phyloP scores from a whole-genome alignment of 2,888 invertebrate species.

The Drosophila nigricruria region DNA sequence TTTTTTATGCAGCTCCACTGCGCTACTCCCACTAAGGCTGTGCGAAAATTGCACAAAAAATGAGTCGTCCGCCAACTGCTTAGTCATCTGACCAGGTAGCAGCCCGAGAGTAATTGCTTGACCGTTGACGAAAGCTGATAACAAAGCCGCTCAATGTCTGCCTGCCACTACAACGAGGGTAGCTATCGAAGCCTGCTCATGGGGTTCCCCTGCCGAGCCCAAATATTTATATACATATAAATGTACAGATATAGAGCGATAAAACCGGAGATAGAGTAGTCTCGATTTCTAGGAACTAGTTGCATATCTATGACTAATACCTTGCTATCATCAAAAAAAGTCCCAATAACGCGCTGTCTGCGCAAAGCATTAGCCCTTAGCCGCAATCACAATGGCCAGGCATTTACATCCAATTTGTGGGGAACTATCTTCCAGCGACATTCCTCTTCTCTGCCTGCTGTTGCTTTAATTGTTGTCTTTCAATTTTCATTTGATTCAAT shows the following conservation, averaged over 20 bases:
- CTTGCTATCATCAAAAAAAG: conserved; percentile 49
- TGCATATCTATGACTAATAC: conserved; percentile 20
- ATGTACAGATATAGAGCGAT: conserved; percentile 25
- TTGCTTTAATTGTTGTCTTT: conserved; percentile 67
- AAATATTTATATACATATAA: background rate
- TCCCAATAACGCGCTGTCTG: conserved; percentile 50
- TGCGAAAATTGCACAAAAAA: conserved; percentile 26
- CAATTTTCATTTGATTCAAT: conserved; percentile 78
- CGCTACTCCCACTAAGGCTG: conserved; percentile 51
- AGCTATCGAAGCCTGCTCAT: conserved; percentile 7
- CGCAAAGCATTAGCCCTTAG: conserved; percentile 1
- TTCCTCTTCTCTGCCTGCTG: conserved; percentile 34
- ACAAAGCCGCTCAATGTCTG: conserved; percentile 40
- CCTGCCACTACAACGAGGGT: conserved; percentile 6
- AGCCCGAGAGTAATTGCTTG: conserved; percentile 31
- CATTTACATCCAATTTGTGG: conserved; percentile 37
- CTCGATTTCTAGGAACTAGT: conserved; percentile 38
- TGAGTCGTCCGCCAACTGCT: conserved; percentile 39
- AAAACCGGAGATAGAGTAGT: conserved; percentile 19
- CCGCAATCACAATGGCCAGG: conserved; percentile 39
- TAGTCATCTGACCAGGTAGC: conserved; percentile 55
- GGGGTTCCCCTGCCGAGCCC: background rate
- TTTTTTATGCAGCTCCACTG: conserved; percentile 18
- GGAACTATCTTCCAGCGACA: conserved; percentile 41
- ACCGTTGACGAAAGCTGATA: conserved; percentile 37